phyloP scores from a whole-genome alignment of 2,797 vertebrate species.

The Rhabdomys pumilio region DNA sequence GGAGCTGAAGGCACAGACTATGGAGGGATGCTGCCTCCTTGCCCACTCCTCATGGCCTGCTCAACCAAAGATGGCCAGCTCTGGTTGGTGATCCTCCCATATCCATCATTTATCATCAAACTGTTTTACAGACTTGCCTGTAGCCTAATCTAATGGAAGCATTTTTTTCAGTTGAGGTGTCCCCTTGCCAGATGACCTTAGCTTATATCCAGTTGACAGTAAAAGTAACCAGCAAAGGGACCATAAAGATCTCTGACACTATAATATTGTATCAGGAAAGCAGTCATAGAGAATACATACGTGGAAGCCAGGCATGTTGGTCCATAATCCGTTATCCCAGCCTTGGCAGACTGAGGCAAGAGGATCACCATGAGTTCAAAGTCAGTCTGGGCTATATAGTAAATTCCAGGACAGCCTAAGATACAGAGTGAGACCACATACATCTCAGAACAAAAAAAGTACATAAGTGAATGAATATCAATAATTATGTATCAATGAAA shows the following conservation, averaged over 20 bases:
- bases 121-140: neutral
- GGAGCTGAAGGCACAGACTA: neutral
- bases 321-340: neutral
- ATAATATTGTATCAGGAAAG: neutral
- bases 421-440: neutral
- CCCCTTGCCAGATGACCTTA: neutral
- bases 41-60: neutral
- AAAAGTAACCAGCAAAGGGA: neutral
- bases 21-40: neutral
- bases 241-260: neutral
- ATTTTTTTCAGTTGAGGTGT: neutral
- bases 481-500: slow-evolving; percentile 11
- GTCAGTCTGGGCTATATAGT: neutral
- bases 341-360: neutral
- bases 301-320: neutral
- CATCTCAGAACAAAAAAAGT: neutral
- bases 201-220: neutral
- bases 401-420: neutral
- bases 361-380: neutral
- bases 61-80: too few relatives aligned
- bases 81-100: neutral
- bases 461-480: neutral
- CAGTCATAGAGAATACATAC: neutral
- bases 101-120: neutral
- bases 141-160: neutral